Percentiles rank a stretch among this genome's conserved stretches.
These are phyloP conservation scores for Ciona savignyi DNA, from an alignment of 23 tunicate species.

Conservation along the genomic window DNA sequence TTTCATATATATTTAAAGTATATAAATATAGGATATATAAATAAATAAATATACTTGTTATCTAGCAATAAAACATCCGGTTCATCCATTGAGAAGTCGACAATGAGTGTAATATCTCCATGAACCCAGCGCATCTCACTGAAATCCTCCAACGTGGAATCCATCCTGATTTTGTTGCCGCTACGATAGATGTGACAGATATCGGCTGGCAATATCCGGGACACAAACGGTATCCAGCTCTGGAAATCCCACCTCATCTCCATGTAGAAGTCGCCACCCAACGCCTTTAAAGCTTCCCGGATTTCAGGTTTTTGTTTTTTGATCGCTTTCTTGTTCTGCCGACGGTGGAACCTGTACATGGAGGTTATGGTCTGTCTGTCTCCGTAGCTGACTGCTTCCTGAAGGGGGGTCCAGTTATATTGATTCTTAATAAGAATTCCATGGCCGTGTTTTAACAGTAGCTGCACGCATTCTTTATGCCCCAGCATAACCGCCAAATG, in stretches of 20 bases:
- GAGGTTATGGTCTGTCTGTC: conserved; percentile 48
- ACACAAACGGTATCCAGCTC: conserved; percentile 93
- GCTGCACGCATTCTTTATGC: conserved; percentile 57
- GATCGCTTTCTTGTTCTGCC: conserved; percentile 41
- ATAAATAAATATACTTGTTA: conserved; percentile 28
- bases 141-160: conserved; percentile 89
- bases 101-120: conserved; percentile 59
- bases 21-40: neutral
- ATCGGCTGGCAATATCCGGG: conserved; percentile 80
- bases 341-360: conserved; percentile 22
- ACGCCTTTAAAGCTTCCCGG: conserved; percentile 38
- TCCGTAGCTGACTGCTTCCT: conserved; percentile 91
- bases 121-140: conserved; percentile 71
- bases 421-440: conserved; percentile 37
- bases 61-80: conserved; percentile 58
- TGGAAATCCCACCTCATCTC: conserved; percentile 86
- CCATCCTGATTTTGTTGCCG: conserved; percentile 60
- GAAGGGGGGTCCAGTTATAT: conserved; percentile 74
- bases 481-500: conserved; percentile 82
- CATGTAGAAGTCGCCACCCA: conserved; percentile 66
- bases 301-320: conserved; percentile 39
- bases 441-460: conserved; percentile 51
- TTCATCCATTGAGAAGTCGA: conserved; percentile 53
- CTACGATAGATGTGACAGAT: conserved; percentile 53
- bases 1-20: too few relatives aligned